Percentiles rank a stretch among this genome's conserved stretches.
Evolutionary conservation across 2,888 invertebrate genomes (phyloP).

Genomic region (Mesorhabditis belari): DNA sequence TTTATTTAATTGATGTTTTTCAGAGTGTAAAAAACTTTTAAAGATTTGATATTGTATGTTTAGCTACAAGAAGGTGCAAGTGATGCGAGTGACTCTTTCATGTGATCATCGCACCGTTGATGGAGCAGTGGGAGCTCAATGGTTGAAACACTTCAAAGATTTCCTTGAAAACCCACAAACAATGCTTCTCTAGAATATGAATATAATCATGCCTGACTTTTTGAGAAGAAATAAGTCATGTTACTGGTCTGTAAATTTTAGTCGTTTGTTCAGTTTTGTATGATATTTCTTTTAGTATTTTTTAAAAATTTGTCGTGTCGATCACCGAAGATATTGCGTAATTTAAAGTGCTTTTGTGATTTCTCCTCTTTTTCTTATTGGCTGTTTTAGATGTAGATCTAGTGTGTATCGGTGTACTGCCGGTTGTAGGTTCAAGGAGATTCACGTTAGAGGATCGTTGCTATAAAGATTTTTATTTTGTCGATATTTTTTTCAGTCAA

Average conservation of each 20-base stretch:
- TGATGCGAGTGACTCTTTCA: slow-evolving; percentile 83
- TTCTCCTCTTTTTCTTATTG: background rate
- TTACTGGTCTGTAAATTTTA: background rate
- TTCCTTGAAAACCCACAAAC: slow-evolving; percentile 84
- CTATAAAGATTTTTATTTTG: too few species aligned
- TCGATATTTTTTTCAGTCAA: too few species aligned
- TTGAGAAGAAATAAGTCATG: too few species aligned
- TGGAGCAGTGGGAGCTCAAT: slow-evolving; percentile 93
- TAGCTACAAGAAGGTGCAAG: slow-evolving; percentile 60
- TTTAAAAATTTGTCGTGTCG: background rate
- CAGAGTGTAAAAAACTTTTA: background rate
- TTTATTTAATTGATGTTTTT: background rate
- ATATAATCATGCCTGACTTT: background rate
- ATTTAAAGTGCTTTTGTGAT: background rate
- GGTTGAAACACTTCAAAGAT: slow-evolving; percentile 81
- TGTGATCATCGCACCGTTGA: slow-evolving; percentile 96
- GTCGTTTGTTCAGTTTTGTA: background rate
- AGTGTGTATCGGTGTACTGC: background rate
- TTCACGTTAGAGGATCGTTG: too few species aligned
- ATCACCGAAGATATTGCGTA: background rate
- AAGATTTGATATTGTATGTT: slow-evolving; percentile 6
- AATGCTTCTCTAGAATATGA: slow-evolving; percentile 72
- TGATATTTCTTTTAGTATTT: background rate
- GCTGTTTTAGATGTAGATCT: background rate
- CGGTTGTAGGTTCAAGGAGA: too few species aligned